Evolutionary conservation across 1,140 invertebrate species (phyloP), one percentile per base, ranked within the genome.

Genomic region (Coenobita brevimanus): DNA sequence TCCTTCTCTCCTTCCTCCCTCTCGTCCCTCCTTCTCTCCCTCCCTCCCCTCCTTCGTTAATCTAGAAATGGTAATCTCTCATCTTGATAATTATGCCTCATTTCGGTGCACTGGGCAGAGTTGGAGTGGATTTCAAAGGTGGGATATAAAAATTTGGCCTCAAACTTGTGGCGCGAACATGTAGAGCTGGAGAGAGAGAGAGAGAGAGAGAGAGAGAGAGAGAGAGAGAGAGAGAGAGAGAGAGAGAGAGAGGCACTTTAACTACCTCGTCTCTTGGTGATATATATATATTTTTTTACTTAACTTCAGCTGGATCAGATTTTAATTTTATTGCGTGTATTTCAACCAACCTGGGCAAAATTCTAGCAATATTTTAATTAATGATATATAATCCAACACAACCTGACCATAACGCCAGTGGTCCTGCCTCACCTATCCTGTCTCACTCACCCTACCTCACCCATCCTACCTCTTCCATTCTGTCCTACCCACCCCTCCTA

Each of bases 61-160:
- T 82, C 54, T 71, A 71, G 62, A 82, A 82, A 71, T 82, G 80
- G 80, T 82, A 71, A 82, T 69, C 64, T 33, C 80, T 82, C 80
- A 82, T 82, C 80, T 82, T 82, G 80, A 82, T 82, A 82, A 82
- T 82, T 82, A 82, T 82, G 67, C 80, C 36, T 50, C 76, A 79
- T 57, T 57, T 79, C 21, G 76, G 41, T 30, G 76, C 6, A 50
- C 50, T 13, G 0, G 76, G 27, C 43, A 24, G 62, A 46, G 38
- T 67, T 27, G 33, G 24, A 50, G 13, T 3, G 21, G 2, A 3
- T 46, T n/a, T 24, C 13, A 69, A 64, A 50, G n/a, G 36, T 43
- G 24, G 36, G 33, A 50, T 75, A 33, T 54, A 76, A 73, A 76
- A 57, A 4, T 60, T 50, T 38, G 27, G 62, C 73, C 69, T 46